A percentile compares a stretch with the other conserved stretches of the same genome.
phyloP scores from a whole-genome alignment of 2,888 invertebrate genomes.

The Agrochola litura region DNA sequence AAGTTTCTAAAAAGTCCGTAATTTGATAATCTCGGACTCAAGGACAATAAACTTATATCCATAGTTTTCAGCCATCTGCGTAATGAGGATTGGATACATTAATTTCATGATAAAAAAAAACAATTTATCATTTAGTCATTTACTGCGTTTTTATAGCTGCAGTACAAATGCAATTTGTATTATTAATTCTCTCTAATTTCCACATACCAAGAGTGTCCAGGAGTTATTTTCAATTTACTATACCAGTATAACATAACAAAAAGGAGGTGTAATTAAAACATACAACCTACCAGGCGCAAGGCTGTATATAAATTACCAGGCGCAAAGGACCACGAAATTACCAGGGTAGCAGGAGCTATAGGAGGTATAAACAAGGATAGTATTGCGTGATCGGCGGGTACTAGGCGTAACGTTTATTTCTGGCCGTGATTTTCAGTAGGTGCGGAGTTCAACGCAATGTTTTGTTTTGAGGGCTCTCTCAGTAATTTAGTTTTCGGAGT shows the following conservation, averaged over 20 bases:
- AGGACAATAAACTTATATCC: neutral
- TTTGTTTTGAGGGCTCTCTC: slow-evolving; percentile 41
- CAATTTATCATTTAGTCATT: neutral
- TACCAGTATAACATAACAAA: slow-evolving; percentile 38
- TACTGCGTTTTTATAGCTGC: neutral
- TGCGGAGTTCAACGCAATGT: slow-evolving; percentile 40
- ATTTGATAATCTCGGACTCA: neutral
- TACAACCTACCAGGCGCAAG: slow-evolving; percentile 46
- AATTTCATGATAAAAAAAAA: neutral
- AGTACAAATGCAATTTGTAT: neutral
- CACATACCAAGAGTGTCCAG: slow-evolving; percentile 42
- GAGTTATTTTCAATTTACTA: slow-evolving; percentile 43
- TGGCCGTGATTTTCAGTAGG: slow-evolving; percentile 59
- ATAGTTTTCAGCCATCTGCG: neutral
- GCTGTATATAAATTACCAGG: slow-evolving; percentile 60
- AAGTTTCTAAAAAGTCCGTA: neutral
- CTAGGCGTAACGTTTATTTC: slow-evolving; percentile 60
- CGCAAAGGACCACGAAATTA: slow-evolving; percentile 59
- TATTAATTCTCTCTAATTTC: neutral
- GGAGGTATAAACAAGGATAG: slow-evolving; percentile 62
- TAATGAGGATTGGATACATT: no score
- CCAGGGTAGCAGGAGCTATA: slow-evolving; percentile 56
- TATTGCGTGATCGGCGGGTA: slow-evolving; percentile 59
- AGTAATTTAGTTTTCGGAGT: slow-evolving; percentile 32
- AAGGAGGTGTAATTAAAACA: slow-evolving; percentile 41